Conservation (phyloP, 2,888 invertebrate species). For the Unio delphinus region DNA sequence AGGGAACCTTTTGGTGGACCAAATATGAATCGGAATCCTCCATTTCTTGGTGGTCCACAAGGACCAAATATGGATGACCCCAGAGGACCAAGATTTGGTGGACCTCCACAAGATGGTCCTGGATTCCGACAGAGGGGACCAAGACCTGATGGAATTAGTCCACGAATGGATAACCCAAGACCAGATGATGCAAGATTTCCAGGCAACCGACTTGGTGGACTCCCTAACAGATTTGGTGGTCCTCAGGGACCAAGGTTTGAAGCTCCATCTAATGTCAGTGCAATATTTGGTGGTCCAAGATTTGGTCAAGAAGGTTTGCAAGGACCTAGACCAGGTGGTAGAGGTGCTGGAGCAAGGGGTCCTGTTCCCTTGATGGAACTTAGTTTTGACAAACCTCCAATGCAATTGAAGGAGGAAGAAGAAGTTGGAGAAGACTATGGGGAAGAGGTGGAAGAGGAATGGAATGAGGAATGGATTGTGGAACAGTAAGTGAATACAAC, state of each 20-base stretch:
- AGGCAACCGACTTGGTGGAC: no score
- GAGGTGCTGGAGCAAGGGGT: conserved; percentile 8
- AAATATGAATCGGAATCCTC: neutral
- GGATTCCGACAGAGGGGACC: conserved; percentile 5
- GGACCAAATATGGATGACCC: conserved; percentile 12
- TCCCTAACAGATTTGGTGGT: no score
- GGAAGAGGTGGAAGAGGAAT: conserved; percentile 6
- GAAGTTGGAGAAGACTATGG: conserved; percentile 2
- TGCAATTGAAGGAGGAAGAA: conserved; percentile 2
- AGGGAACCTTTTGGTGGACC: no score
- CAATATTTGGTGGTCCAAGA: conserved; percentile 13
- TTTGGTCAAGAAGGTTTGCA: conserved; percentile 1
- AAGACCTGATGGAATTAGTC: conserved; percentile 16
- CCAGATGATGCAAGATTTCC: no score
- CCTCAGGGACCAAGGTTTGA: conserved; percentile 14
- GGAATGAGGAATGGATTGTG: conserved; percentile 7
- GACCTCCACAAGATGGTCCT: conserved; percentile 1
- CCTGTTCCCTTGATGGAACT: conserved; percentile 20
- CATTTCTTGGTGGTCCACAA: conserved; percentile 5
- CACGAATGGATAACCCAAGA: conserved; percentile 1
- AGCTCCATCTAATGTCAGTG: conserved; percentile 4
- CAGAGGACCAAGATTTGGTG: conserved; percentile 8
- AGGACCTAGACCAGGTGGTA: conserved; percentile 5
- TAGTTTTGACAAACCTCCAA: conserved; percentile 15
- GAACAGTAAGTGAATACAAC: conserved; percentile 3